Conservation (phyloP, 2,113 vertebrate genomes). For the Atlantisia rogersi region DNA sequence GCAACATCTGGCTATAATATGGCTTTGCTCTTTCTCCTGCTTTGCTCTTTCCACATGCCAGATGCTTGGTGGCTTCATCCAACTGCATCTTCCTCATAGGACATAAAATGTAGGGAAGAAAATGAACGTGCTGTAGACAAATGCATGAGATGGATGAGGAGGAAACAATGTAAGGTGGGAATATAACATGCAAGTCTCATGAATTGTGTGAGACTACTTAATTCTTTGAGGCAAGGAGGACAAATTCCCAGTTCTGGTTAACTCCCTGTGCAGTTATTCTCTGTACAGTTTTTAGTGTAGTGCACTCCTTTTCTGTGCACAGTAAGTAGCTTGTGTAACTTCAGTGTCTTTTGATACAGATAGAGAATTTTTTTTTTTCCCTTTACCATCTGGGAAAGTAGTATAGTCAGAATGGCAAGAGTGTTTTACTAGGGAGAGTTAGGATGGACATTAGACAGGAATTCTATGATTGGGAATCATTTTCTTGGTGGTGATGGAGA, state of each 20-base stretch:
- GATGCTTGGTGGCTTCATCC: neutral
- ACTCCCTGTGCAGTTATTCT: neutral
- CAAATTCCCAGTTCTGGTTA: neutral
- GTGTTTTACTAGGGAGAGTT: neutral
- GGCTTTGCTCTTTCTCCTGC: neutral
- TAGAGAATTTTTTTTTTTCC: neutral
- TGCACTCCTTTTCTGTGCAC: neutral
- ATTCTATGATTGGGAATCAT: neutral
- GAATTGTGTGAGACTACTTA: neutral
- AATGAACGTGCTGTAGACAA: neutral
- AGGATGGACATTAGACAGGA: neutral
- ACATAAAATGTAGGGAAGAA: neutral
- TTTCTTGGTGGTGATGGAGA: neutral
- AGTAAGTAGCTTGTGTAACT: neutral
- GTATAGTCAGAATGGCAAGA: neutral
- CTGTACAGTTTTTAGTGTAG: neutral
- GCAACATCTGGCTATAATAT: neutral
- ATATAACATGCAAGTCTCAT: neutral
- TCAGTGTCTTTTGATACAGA: neutral
- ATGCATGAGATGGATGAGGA: neutral
- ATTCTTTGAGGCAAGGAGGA: neutral
- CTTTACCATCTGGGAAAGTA: neutral
- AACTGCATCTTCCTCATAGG: neutral
- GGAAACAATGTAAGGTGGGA: neutral
- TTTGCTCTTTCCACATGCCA: neutral